These are phyloP conservation scores for Drosophila elegans DNA, from an alignment of 1,140 invertebrate genomes.

Conservation along the genomic window DNA sequence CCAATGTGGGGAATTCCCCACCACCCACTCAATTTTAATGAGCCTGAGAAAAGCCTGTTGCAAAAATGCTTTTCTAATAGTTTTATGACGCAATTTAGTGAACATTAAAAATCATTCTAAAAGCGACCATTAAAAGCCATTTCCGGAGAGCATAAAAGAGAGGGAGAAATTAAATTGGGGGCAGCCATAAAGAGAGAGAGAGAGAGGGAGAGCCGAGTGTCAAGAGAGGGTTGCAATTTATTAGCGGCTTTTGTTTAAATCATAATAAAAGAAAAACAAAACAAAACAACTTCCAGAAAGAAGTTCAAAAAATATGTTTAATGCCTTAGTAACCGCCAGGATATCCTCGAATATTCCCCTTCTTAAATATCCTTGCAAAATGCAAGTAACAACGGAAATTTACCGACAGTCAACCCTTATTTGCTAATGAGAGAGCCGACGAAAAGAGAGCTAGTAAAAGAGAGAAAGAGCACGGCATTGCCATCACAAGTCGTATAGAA, in stretches of 20 bases:
- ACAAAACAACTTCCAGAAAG: constrained; percentile 17
- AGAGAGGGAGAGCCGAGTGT: neutral
- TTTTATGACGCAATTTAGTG: constrained; percentile 43
- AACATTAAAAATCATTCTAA: constrained; percentile 47
- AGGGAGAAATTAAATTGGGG: constrained; percentile 22
- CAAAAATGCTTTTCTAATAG: constrained; percentile 21
- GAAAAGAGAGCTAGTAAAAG: constrained; percentile 3
- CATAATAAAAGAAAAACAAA: constrained; percentile 21
- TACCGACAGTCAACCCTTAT: constrained; percentile 55
- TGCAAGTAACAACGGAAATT: constrained; percentile 64
- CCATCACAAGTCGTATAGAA: constrained; percentile 16
- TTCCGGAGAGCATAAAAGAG: constrained; percentile 29
- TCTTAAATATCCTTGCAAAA: constrained; percentile 41
- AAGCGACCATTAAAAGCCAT: constrained; percentile 39
- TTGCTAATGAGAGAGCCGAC: constrained; percentile 14
- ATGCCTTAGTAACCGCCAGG: constrained; percentile 32
- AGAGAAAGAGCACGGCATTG: constrained; percentile 30
- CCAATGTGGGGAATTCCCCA: constrained; percentile 3
- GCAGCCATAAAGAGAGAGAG: constrained; percentile 7
- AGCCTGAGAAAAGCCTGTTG: constrained; percentile 12
- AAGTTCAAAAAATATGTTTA: constrained; percentile 22
- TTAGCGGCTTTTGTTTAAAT: constrained; percentile 39
- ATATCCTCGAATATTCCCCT: constrained; percentile 29
- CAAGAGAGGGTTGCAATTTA: constrained; percentile 35
- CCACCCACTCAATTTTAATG: constrained; percentile 2